Conservation (phyloP, 2,888 invertebrate species). For the Deilephila porcellus region DNA sequence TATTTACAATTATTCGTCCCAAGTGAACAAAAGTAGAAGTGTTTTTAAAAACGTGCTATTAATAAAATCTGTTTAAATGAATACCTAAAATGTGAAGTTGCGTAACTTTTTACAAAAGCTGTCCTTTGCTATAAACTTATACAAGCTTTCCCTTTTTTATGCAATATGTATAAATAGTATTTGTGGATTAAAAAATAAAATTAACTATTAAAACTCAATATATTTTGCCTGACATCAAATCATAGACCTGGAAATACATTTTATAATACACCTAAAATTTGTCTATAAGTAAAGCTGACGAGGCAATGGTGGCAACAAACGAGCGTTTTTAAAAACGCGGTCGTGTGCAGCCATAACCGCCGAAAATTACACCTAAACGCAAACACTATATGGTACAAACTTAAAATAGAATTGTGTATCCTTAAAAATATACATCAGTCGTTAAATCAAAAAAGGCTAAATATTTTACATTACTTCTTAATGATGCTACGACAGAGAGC, state of each 20-base stretch:
- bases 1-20: too few species aligned
- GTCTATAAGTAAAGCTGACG: slow-evolving; percentile 34
- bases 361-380: slow-evolving; percentile 21
- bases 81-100: too few species aligned
- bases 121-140: background rate
- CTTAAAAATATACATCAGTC: slow-evolving; percentile 40
- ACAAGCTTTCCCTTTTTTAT: background rate
- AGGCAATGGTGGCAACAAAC: slow-evolving; percentile 7
- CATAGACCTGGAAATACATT: slow-evolving; percentile 15
- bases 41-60: too few species aligned
- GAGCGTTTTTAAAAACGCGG: background rate
- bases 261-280: slow-evolving; percentile 26
- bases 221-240: slow-evolving; percentile 22
- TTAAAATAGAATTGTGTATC: slow-evolving; percentile 33
- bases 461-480: slow-evolving; percentile 16
- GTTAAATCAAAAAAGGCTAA: slow-evolving; percentile 33
- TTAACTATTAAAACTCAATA: slow-evolving; percentile 24
- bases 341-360: slow-evolving; percentile 12
- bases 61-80: too few species aligned
- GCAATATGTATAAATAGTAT: background rate
- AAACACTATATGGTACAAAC: slow-evolving; percentile 31
- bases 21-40: too few species aligned
- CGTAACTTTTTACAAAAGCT: too few species aligned
- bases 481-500: background rate
- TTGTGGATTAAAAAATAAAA: slow-evolving; percentile 18